phyloP scores from a whole-genome alignment of 2,888 invertebrate species.

The Drosophila paracracens region DNA sequence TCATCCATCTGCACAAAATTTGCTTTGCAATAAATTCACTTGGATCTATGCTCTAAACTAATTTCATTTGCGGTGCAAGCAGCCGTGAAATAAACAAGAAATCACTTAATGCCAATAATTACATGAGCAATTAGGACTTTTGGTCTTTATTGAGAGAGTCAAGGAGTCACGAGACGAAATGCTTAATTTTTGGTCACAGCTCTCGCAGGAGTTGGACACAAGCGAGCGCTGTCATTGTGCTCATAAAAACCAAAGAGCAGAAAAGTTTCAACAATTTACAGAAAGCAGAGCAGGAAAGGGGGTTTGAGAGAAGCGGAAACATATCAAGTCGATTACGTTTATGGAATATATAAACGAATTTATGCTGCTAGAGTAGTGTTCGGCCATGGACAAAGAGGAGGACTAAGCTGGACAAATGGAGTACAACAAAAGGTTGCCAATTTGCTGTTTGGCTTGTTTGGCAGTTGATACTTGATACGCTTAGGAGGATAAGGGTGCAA shows the following conservation, averaged over 20 bases:
- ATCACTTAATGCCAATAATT: constrained; percentile 80
- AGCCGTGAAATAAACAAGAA: constrained; percentile 76
- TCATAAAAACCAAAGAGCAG: constrained; percentile 52
- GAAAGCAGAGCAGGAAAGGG: neutral
- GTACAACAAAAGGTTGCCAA: constrained; percentile 61
- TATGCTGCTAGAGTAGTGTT: constrained; percentile 18
- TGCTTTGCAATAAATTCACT: constrained; percentile 23
- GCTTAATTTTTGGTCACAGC: constrained; percentile 53
- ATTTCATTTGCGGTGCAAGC: constrained; percentile 64
- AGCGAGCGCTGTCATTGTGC: constrained; percentile 37
- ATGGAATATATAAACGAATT: constrained; percentile 62
- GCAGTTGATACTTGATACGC: constrained; percentile 75
- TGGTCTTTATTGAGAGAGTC: constrained; percentile 41
- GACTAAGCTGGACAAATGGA: constrained; percentile 46
- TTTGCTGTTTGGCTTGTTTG: constrained; percentile 70
- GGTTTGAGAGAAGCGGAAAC: neutral
- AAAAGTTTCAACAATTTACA: constrained; percentile 50
- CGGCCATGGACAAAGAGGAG: constrained; percentile 1
- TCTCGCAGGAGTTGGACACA: constrained; percentile 19
- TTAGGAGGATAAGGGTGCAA: constrained; percentile 43
- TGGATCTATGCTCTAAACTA: constrained; percentile 32
- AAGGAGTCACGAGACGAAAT: constrained; percentile 28
- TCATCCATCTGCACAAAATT: neutral
- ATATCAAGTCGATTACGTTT: constrained; percentile 69
- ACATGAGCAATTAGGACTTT: constrained; percentile 72